Evolutionary conservation across 2,113 vertebrate genomes (phyloP).

Genomic region (Pedetes capensis): DNA sequence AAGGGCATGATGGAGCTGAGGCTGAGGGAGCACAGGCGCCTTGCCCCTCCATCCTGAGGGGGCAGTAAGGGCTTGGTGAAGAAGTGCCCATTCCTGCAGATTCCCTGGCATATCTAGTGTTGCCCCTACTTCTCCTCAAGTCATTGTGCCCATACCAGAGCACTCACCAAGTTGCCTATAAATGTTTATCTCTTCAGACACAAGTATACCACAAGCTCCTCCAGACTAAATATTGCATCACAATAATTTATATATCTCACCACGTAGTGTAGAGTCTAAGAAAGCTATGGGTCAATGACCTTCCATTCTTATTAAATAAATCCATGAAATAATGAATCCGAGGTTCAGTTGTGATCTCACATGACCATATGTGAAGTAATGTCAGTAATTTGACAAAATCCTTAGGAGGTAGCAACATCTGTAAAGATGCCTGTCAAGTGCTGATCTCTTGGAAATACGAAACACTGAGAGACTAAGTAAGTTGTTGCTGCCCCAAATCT

Average conservation of each 20-base stretch:
- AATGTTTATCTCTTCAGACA: neutral
- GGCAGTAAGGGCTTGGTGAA: fast-evolving
- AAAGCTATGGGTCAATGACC: neutral
- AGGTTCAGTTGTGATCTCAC: neutral
- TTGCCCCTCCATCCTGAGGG: neutral
- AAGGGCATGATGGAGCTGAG: fast-evolving
- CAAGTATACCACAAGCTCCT: fast-evolving
- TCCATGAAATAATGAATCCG: neutral
- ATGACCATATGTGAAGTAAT: neutral
- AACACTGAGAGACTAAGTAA: neutral
- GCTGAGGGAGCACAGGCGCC: fast-evolving
- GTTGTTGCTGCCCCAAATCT: neutral
- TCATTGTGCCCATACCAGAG: fast-evolving
- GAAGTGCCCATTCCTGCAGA: fast-evolving
- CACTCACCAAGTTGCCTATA: neutral
- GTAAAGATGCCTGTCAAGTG: neutral
- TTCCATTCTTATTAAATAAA: neutral
- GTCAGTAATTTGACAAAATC: neutral
- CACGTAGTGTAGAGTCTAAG: fast-evolving
- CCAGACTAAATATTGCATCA: neutral
- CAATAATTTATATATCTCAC: neutral
- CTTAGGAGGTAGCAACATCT: neutral
- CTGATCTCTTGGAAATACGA: neutral
- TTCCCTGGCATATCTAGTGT: fast-evolving
- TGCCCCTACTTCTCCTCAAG: neutral